phyloP scores from a whole-genome alignment of 2,113 vertebrate genomes.

The Danio rerio region GRCz12tu NC_133178.1:42924501-42925000 shows the following conservation, averaged over 20 bases:
- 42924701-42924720: slow-evolving; percentile 9
- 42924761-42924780: slow-evolving; percentile 24
- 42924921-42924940: too few relatives aligned
- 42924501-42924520: too few relatives aligned
- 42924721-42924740: background rate
- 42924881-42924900: too few relatives aligned
- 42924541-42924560: too few relatives aligned
- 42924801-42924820: slow-evolving; percentile 10
- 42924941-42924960: too few relatives aligned
- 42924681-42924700: slow-evolving; percentile 20
- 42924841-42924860: slow-evolving; percentile 25
- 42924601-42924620: too few relatives aligned
- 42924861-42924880: background rate
- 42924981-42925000: too few relatives aligned
- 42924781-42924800: background rate
- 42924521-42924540: too few relatives aligned
- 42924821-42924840: slow-evolving; percentile 11
- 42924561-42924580: too few relatives aligned
- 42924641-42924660: slow-evolving; percentile 23
- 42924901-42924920: too few relatives aligned
- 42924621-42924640: slow-evolving; percentile 36
- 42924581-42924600: too few relatives aligned
- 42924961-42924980: too few relatives aligned
- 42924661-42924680: slow-evolving; percentile 18
- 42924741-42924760: slow-evolving; percentile 25